Evolutionary conservation across 2,113 vertebrate genomes (phyloP).

Genomic region (Ceyx melanurus): DNA sequence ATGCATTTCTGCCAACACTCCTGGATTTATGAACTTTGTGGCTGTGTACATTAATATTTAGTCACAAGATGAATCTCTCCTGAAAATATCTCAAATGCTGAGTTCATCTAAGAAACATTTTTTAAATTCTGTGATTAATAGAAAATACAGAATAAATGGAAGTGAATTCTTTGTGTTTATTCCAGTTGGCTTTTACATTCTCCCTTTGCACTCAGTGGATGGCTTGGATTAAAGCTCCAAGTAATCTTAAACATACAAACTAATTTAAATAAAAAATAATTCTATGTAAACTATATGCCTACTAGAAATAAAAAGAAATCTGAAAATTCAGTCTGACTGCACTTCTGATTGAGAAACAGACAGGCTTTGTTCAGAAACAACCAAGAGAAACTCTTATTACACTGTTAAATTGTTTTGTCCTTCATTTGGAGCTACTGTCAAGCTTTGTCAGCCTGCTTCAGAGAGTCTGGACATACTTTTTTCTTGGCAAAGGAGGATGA

Average conservation of each 20-base stretch:
- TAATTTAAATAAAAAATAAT: no score
- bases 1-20: not conserved
- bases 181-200: not conserved
- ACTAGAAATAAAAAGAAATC: not conserved
- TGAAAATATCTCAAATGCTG: not conserved
- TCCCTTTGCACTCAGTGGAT: not conserved
- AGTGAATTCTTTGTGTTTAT: not conserved
- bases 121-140: not conserved
- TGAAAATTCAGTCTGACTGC: slow-evolving; percentile 7
- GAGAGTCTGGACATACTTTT: not conserved
- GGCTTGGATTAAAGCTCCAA: not conserved
- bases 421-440: not conserved
- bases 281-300: no score
- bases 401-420: not conserved
- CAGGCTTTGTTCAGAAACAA: not conserved
- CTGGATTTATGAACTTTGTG: not conserved
- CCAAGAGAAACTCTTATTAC: not conserved
- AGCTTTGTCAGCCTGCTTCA: not conserved
- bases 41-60: not conserved
- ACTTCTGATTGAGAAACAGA: not conserved
- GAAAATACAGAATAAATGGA: not conserved
- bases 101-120: not conserved
- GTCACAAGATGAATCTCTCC: not conserved
- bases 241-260: not conserved
- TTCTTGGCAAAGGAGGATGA: not conserved